Evolutionary conservation across 2,888 invertebrate genomes (phyloP).

Genomic region (Bugula neritina): DNA sequence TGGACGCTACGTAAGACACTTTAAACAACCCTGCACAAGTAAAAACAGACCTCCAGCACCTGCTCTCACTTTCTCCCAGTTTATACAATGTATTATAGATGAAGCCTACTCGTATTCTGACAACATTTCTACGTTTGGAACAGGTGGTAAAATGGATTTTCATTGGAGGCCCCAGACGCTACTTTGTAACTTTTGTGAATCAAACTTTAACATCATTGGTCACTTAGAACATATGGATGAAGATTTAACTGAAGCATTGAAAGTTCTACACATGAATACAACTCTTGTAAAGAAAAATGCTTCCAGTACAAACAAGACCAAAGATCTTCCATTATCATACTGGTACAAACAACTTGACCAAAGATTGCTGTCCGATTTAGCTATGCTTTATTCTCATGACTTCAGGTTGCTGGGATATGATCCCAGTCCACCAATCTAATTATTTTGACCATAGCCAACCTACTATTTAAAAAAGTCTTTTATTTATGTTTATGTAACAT

Average conservation of each 20-base stretch:
- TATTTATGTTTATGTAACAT: too few relatives aligned
- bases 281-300: not conserved
- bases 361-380: not conserved
- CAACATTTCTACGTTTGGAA: not conserved
- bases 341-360: not conserved
- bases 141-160: not conserved
- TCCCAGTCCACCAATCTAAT: not conserved
- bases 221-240: slow-evolving; percentile 11
- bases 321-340: not conserved
- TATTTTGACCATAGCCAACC: too few relatives aligned
- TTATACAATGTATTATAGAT: not conserved
- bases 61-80: slow-evolving; percentile 4
- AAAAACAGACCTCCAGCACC: not conserved
- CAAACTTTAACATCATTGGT: slow-evolving; percentile 8
- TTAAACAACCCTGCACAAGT: not conserved
- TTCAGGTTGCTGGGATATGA: not conserved
- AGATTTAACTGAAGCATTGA: not conserved
- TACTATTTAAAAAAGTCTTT: too few relatives aligned
- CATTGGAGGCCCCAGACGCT: slow-evolving; percentile 18
- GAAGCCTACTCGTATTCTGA: not conserved
- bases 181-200: not conserved
- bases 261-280: not conserved
- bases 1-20: not conserved
- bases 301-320: not conserved
- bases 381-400: not conserved